Evolutionary conservation across 2,113 vertebrate genomes (phyloP).

Genomic region (Aptenodytes patagonicus): DNA sequence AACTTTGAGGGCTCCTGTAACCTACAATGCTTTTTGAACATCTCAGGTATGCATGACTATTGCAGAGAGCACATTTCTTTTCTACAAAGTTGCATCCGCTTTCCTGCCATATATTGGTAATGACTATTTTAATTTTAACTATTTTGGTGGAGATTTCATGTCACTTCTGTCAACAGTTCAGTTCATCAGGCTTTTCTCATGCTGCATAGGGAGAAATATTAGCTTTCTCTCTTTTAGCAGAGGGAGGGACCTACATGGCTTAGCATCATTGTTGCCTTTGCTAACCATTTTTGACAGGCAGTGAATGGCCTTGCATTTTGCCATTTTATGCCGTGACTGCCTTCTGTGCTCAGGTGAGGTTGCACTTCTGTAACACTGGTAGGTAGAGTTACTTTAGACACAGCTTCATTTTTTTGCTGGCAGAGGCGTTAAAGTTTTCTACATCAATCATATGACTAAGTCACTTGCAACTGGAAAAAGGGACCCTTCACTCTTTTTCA

Average conservation of each 20-base stretch:
- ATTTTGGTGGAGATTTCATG: not conserved
- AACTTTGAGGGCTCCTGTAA: not conserved
- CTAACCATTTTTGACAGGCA: not conserved
- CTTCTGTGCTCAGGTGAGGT: not conserved
- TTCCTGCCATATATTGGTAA: not conserved
- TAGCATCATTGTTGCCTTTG: not conserved
- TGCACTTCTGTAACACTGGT: not conserved
- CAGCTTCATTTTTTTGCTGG: not conserved
- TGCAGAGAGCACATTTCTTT: not conserved
- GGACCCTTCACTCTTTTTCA: not conserved
- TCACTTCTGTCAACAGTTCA: not conserved
- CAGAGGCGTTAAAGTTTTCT: not conserved
- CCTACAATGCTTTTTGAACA: not conserved
- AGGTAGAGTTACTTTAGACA: not conserved
- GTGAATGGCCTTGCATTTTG: not conserved
- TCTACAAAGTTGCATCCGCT: not conserved
- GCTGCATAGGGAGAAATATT: not conserved
- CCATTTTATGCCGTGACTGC: not conserved
- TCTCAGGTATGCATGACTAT: fast-evolving
- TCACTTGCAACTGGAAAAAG: not conserved
- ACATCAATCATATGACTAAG: not conserved
- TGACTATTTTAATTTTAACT: not conserved
- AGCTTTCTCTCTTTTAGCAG: not conserved
- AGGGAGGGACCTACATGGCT: not conserved
- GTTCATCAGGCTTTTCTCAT: not conserved